phyloP scores from a whole-genome alignment of 1,140 invertebrate genomes.

The Protaetia brevitarsis region DNA sequence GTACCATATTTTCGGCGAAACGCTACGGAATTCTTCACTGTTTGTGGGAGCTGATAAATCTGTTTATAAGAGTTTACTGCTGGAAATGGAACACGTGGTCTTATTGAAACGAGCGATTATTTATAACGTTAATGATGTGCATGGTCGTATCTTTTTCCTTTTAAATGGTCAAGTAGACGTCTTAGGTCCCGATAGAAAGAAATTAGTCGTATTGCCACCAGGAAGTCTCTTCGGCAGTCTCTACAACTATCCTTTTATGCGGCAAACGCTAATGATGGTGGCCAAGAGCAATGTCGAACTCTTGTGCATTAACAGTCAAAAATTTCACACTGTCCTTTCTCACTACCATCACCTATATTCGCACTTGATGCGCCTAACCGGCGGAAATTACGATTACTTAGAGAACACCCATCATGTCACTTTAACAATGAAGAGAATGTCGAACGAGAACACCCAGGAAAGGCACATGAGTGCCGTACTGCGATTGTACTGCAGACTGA shows the following conservation, averaged over 20 bases:
- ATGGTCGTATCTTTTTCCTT: slow-evolving; percentile 28
- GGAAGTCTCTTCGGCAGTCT: slow-evolving; percentile 34
- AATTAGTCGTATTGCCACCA: slow-evolving; percentile 18
- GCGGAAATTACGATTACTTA: slow-evolving; percentile 26
- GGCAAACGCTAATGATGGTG: slow-evolving; percentile 31
- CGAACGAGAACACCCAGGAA: no score
- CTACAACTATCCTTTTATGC: slow-evolving; percentile 21
- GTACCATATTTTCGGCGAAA: slow-evolving; percentile 29
- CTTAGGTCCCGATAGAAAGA: slow-evolving; percentile 30
- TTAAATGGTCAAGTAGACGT: slow-evolving; percentile 31
- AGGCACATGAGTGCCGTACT: not conserved
- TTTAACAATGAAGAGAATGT: no score
- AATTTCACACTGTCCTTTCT: slow-evolving; percentile 23
- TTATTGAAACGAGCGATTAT: slow-evolving; percentile 29
- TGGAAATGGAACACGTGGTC: slow-evolving; percentile 27
- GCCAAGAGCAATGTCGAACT: slow-evolving; percentile 29
- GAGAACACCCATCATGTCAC: no score
- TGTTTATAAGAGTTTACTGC: slow-evolving; percentile 27
- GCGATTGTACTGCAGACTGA: not conserved
- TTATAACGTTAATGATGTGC: slow-evolving; percentile 28
- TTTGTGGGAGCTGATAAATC: slow-evolving; percentile 25
- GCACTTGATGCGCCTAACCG: not conserved
- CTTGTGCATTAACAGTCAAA: slow-evolving; percentile 14
- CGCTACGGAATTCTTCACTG: slow-evolving; percentile 6
- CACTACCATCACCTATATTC: slow-evolving; percentile 17